These are phyloP conservation scores for Hirundichthys speculiger DNA, from an alignment of 2,113 vertebrate species.

Conservation along the genomic window DNA sequence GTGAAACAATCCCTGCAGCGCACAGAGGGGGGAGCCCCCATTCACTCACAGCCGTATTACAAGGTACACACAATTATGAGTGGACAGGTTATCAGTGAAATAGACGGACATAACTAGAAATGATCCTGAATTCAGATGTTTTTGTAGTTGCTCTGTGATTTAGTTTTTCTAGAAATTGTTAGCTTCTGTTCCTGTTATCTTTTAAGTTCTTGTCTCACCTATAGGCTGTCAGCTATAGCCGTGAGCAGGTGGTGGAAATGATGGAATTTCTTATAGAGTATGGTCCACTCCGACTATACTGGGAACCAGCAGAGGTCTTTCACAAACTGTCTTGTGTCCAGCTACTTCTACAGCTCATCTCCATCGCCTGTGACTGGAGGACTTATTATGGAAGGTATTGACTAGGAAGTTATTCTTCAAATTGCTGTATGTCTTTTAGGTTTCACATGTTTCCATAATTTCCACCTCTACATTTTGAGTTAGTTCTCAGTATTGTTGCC, in stretches of 20 bases:
- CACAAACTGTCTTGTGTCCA: conserved; percentile 97
- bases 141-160: background rate
- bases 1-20: conserved; percentile 98
- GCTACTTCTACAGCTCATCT: conserved; percentile 96
- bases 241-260: conserved; percentile 98
- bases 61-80: conserved; percentile 82
- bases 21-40: conserved; percentile 93
- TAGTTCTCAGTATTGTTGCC: background rate
- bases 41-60: conserved; percentile 95
- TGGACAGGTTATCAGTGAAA: no score
- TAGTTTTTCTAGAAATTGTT: background rate
- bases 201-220: background rate
- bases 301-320: conserved; percentile 98
- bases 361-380: conserved; percentile 98
- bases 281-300: conserved; percentile 92
- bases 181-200: background rate
- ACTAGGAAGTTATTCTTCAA: background rate
- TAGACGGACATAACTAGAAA: no score
- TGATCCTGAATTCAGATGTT: no score
- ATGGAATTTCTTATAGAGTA: conserved; percentile 98
- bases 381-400: conserved; percentile 97
- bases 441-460: background rate
- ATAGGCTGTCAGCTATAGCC: conserved; percentile 94
- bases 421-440: background rate
- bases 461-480: background rate